Evolutionary conservation across 2,113 vertebrate species (phyloP), one percentile per base, ranked within the genome.

Genomic region (Monopterus albus): DNA sequence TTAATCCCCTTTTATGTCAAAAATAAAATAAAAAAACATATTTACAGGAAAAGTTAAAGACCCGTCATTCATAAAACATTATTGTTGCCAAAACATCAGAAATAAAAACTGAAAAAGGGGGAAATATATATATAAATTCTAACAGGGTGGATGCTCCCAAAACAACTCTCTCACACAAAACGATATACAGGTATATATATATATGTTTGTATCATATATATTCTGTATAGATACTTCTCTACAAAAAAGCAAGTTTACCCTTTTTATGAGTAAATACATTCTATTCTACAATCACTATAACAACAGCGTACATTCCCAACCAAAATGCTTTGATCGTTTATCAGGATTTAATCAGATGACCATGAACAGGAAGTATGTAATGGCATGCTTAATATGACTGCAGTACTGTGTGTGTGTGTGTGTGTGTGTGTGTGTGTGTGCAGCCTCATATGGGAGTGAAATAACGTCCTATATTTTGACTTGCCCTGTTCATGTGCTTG

Each of bases 241-340:
- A 90, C 71, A 82, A 87, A 92, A 89, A 90, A 84, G 79, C 81
- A 82, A 84, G 56, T 84, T 87, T 88, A 85, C 87, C 88, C 85
- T 88, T 64, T 78, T 79, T 91, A 91, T 72, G 86, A 89, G 85
- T 89, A 88, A 89, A 90, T 93, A 93, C 91, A 93, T 92, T 93
- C 90, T 91, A 92, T 85, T 89, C 88, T 88, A 92, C 88, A 88
- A 84, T 87, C 83, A 92, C 87, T 73, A 90, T 10, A 84, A 89
- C 79, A 61, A 91, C 73, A 86, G 82, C 74, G 85, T 89, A 93
- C 90, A 92, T 92, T 91, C 91, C 78, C 85, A 87, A 88, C 74
- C 79, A 81, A 87, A 71, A 81, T 64, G 77, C 80, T 75, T 68
- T 58, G 68, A 82, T 84, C 65, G n/a, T 60, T 68, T 61, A 77